Conservation (phyloP, 2,113 vertebrate genomes). For the Vimba vimba region DNA sequence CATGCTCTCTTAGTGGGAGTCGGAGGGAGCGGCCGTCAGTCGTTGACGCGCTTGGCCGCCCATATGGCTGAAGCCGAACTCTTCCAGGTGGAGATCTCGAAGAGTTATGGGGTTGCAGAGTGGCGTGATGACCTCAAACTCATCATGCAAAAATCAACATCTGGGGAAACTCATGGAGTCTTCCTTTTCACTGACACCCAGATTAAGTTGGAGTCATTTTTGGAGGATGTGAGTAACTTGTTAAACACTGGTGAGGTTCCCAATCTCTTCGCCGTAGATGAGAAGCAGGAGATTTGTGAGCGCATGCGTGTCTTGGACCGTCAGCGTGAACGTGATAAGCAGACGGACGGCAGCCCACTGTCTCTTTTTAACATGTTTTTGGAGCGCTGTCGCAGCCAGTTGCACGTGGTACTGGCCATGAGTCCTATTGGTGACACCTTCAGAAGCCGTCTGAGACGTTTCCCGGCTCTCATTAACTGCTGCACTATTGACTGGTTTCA, state of each 20-base stretch:
- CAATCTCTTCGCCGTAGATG: conserved; percentile 86
- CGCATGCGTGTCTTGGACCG: conserved; percentile 86
- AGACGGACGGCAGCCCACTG: conserved; percentile 86
- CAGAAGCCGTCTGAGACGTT: conserved; percentile 83
- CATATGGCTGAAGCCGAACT: conserved; percentile 87
- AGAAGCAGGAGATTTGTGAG: conserved; percentile 90
- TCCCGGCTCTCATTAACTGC: conserved; percentile 92
- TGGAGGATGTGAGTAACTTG: conserved; percentile 90
- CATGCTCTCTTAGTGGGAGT: conserved; percentile 90
- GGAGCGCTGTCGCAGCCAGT: conserved; percentile 86
- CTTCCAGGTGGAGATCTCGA: conserved; percentile 89
- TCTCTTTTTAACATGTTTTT: conserved; percentile 92
- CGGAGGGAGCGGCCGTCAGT: conserved; percentile 89
- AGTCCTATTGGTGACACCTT: conserved; percentile 92
- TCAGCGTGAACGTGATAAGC: conserved; percentile 82
- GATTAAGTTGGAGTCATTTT: conserved; percentile 89
- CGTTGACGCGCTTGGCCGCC: conserved; percentile 86
- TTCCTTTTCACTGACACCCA: conserved; percentile 92
- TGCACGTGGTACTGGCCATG: conserved; percentile 90
- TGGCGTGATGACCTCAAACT: conserved; percentile 89
- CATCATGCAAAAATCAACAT: conserved; percentile 83
- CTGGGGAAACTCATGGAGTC: conserved; percentile 82
- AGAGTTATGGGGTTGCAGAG: conserved; percentile 81
- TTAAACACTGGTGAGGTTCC: conserved; percentile 92
- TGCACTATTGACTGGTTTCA: conserved; percentile 96